A percentile compares a stretch with the other conserved stretches of the same genome.
phyloP scores from a whole-genome alignment of 2,888 invertebrate species.

The Rotaria socialis region DNA sequence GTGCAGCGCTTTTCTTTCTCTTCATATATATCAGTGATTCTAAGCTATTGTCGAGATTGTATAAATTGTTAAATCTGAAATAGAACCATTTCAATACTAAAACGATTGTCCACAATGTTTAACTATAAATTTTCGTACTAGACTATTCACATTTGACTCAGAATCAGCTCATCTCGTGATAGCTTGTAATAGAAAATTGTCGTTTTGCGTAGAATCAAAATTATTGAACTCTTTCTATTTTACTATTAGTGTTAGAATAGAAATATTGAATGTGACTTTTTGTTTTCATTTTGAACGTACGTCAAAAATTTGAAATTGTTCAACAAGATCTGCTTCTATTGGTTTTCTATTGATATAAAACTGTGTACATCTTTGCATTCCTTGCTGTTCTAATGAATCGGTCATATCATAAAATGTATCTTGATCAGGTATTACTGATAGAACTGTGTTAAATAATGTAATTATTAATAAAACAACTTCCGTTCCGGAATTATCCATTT shows the following conservation, averaged over 20 bases:
- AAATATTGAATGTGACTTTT: too few species aligned
- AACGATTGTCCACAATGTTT: too few species aligned
- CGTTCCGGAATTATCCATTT: constrained; percentile 47
- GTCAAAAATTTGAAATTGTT: constrained; percentile 90
- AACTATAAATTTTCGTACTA: too few species aligned
- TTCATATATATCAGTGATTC: neutral
- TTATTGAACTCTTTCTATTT: too few species aligned
- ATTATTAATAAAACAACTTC: constrained; percentile 43
- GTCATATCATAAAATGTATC: constrained; percentile 96
- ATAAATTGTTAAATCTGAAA: too few species aligned
- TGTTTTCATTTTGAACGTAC: constrained; percentile 48
- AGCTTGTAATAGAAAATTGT: too few species aligned
- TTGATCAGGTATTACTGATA: constrained; percentile 86
- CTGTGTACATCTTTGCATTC: constrained; percentile 60
- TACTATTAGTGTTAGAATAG: neutral
- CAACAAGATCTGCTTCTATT: constrained; percentile 78
- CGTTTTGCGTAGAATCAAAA: too few species aligned
- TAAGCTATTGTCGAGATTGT: too few species aligned
- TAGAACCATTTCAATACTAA: too few species aligned
- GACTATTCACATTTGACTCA: too few species aligned
- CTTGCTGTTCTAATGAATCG: constrained; percentile 82
- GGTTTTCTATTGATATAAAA: constrained; percentile 61
- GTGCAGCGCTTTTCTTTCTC: too few species aligned
- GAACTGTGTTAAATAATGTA: constrained; percentile 61
- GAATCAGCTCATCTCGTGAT: too few species aligned